Evolutionary conservation across 2,113 vertebrate genomes (phyloP), one percentile per base, ranked within the genome.

Genomic region (Chionomys nivalis): DNA sequence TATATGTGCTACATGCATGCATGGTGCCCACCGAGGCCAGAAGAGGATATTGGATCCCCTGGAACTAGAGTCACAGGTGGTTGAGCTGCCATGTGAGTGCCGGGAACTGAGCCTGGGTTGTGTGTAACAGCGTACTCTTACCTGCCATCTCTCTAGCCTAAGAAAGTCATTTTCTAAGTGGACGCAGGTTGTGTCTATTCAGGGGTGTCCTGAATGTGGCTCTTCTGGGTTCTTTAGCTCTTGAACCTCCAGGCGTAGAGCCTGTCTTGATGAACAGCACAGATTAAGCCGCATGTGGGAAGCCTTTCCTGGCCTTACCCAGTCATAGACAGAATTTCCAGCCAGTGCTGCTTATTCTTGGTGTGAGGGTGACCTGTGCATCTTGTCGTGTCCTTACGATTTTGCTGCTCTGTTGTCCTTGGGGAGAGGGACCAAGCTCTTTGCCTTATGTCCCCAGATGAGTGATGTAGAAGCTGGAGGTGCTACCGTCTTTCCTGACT

Each of bases 391-490:
- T 61, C 47, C 66, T 86, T 42, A 9, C 58, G 91, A 11, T 75
- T 76, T 28, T 36, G 10, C 75, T 87, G 61, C 47, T 55, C 55
- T 61, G 47, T 82, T 63, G 68, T 36, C 28, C 90, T 33, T 68
- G 90, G 36, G 42, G 28, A 81, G 75, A 91, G 55, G 72, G 90
- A 36, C 68, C 95, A 96, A 97, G 13, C 89, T 94, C 39, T 97
- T 0, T 97, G 90, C 47, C 96, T 98, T 98, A 1, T 98, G 90
- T 97, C 97, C 90, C 65, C 98, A 99, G 99, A 99, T 99, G 99
- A 99, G 98, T 68, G 99, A 99, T 81, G 99, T 99, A 5, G 99
- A 99, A 98, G 99, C 99, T 63, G 99, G 99, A 92, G 99, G 99
- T 79, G 99, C 99, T 28, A 99, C 99, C 0, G 99, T 99, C 83